phyloP scores from a whole-genome alignment of 2,888 invertebrate species.

The Campoletis raptor region DNA sequence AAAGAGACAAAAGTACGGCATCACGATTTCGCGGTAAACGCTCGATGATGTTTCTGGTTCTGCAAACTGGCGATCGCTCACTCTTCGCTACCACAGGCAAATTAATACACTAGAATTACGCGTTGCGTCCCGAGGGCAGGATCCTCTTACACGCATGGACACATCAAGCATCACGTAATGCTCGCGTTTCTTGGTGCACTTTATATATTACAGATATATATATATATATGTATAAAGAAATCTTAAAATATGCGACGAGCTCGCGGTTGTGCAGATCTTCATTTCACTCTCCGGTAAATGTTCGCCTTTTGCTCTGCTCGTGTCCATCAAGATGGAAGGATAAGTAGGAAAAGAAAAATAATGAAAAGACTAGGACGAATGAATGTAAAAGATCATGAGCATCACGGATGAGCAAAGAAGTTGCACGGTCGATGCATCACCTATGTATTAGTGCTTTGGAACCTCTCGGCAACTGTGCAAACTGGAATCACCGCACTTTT shows the following conservation, averaged over 20 bases:
- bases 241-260: constrained; percentile 39
- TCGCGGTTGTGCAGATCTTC: constrained; percentile 33
- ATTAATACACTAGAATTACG: constrained; percentile 79
- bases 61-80: constrained; percentile 58
- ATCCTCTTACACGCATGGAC: constrained; percentile 73
- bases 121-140: constrained; percentile 77
- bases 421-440: constrained; percentile 52
- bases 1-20: not conserved
- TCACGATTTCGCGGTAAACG: constrained; percentile 9
- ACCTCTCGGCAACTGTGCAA: constrained; percentile 43
- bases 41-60: constrained; percentile 56
- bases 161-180: constrained; percentile 67
- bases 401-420: constrained; percentile 30
- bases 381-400: constrained; percentile 35
- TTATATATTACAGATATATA: constrained; percentile 25
- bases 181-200: constrained; percentile 55
- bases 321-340: constrained; percentile 31
- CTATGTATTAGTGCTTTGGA: constrained; percentile 28
- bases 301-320: constrained; percentile 43
- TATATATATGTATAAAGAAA: constrained; percentile 13
- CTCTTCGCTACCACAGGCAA: constrained; percentile 66
- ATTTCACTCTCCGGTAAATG: constrained; percentile 56
- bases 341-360: constrained; percentile 3
- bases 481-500: constrained; percentile 67
- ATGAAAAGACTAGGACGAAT: constrained; percentile 8